Evolutionary conservation across 2,797 vertebrate species (phyloP), one percentile per base, ranked within the genome.

Genomic region (Silurus lanzhouensis): DNA sequence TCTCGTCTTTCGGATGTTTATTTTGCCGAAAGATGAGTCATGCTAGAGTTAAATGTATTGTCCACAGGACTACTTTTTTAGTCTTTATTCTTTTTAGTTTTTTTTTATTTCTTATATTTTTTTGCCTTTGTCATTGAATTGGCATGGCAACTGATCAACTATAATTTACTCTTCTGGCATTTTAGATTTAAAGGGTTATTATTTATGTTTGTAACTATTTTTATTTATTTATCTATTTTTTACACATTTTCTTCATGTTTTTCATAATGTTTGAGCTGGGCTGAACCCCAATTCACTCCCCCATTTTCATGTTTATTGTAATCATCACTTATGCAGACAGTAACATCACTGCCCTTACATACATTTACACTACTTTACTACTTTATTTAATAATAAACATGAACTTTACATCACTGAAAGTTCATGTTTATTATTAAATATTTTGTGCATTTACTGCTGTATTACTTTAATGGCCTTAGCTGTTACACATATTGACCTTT

Each of bases 71-170:
- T 76, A 55, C 83, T 68, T 52, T 20, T 60, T 60, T 55, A 14
- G 64, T 88, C 46, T 60, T 60, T 55, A 14, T 57, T 88, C 46
- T 82, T 67, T 70, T 86, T 55, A 68, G 64, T 86, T 38, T 38
- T 38, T 38, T 38, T 38, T 38, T 38, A 52, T 76, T 83, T 64
- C 67, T 38, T 27, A 27, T 27, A 27, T 27, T 27, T 27, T 27
- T 72, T 92, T 85, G 75, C 88, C 38, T 38, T 38, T 27, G n/a
- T 85, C 86, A 87, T 76, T 66, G 77, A 71, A 68, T 64, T 88
- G 88, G 86, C 87, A 91, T 88, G 85, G 89, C 61, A 85, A 90
- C 90, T 88, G 85, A 72, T 66, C 44, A 60, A 38, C 71, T 67
- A 81, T 64, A 74, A 60, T 55, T 89, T 85, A 68, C 44, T 55